Percentiles rank a stretch among this genome's conserved stretches.
phyloP scores from a whole-genome alignment of 2,888 invertebrate genomes.

The Pteria penguin region DNA sequence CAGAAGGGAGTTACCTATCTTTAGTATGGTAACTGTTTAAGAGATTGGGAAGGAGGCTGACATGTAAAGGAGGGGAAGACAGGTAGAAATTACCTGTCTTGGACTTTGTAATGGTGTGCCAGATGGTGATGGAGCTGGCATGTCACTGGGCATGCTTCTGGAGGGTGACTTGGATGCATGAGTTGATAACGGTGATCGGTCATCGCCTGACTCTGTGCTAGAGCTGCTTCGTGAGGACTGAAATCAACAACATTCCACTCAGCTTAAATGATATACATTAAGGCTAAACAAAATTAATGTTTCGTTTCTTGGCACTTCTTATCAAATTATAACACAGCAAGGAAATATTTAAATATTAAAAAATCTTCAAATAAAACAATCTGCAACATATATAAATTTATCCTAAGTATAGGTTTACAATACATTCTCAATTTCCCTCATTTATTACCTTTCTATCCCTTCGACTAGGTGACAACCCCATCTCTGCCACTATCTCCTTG shows the following conservation, averaged over 20 bases:
- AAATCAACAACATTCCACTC: constrained; percentile 12
- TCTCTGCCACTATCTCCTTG: constrained; percentile 66
- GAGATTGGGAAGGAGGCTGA: too few species aligned
- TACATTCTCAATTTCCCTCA: too few species aligned
- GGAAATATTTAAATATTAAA: neutral
- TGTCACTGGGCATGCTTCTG: neutral
- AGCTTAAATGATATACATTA: too few species aligned
- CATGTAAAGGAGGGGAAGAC: too few species aligned
- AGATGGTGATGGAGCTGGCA: constrained; percentile 35
- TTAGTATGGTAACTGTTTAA: too few species aligned
- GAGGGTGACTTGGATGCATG: constrained; percentile 12
- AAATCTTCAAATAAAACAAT: too few species aligned
- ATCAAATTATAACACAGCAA: too few species aligned
- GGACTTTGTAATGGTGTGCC: constrained; percentile 22
- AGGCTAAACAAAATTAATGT: too few species aligned
- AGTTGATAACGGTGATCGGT: constrained; percentile 21
- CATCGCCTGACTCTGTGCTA: constrained; percentile 31
- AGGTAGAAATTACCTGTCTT: constrained; percentile 36
- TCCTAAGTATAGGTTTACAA: too few species aligned
- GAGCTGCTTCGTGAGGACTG: constrained; percentile 34
- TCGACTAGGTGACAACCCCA: constrained; percentile 47
- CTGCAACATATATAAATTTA: too few species aligned
- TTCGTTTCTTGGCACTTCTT: too few species aligned
- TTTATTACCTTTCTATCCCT: constrained; percentile 62
- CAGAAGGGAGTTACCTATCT: too few species aligned